Evolutionary conservation across 2,888 invertebrate species (phyloP).

Genomic region (Sthenelais limicola): DNA sequence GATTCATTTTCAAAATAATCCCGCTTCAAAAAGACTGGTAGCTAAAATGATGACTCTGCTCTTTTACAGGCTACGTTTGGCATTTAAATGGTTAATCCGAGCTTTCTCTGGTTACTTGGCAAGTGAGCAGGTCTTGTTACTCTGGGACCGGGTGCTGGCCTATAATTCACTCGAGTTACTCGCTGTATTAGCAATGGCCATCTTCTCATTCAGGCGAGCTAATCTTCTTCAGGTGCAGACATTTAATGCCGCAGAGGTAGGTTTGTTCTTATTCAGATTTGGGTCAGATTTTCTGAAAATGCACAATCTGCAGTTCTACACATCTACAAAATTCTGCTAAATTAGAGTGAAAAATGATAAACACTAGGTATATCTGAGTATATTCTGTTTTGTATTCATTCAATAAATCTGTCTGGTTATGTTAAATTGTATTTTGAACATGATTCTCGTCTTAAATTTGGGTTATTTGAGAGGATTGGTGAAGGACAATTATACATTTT

Average conservation of each 20-base stretch:
- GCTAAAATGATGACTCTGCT: neutral
- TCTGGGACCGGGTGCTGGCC: constrained; percentile 94
- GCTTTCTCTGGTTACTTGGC: constrained; percentile 95
- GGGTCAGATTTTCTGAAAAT: too few relatives aligned
- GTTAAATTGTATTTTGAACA: too few relatives aligned
- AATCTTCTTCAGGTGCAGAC: constrained; percentile 70
- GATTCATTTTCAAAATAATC: neutral
- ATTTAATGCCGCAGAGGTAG: constrained; percentile 70
- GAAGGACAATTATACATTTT: too few relatives aligned
- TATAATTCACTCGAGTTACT: constrained; percentile 93
- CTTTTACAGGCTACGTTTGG: constrained; percentile 83
- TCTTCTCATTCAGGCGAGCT: constrained; percentile 72
- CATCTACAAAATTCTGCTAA: too few relatives aligned
- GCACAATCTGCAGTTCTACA: too few relatives aligned
- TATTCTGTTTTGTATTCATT: too few relatives aligned
- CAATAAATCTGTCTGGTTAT: too few relatives aligned
- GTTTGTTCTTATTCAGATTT: too few relatives aligned
- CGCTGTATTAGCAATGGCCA: constrained; percentile 73
- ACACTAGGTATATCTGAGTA: too few relatives aligned
- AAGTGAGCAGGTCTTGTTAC: constrained; percentile 89
- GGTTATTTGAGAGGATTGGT: too few relatives aligned
- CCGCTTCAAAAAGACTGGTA: neutral
- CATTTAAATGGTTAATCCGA: constrained; percentile 96
- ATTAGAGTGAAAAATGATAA: too few relatives aligned
- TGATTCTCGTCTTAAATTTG: too few relatives aligned